Percentiles rank a stretch among this genome's conserved stretches.
Evolutionary conservation across 2,888 invertebrate species (phyloP).

Genomic region (Cremastinae sp.): DNA sequence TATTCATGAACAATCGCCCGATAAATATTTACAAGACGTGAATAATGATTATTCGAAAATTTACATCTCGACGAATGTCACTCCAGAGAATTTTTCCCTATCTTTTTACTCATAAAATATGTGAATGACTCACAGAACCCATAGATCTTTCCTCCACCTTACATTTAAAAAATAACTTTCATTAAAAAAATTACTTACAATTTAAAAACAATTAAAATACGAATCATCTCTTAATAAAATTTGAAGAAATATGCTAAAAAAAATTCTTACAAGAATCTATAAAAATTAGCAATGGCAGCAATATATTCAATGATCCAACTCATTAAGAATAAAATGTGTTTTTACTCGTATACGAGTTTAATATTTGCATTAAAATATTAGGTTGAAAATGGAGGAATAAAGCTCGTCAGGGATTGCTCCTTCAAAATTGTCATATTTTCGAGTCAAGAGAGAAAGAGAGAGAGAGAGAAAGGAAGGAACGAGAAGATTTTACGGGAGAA

Average conservation of each 20-base stretch:
- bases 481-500: slow-evolving; percentile 19
- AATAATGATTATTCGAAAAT: slow-evolving; percentile 51
- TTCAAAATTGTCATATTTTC: slow-evolving; percentile 11
- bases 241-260: too few relatives aligned
- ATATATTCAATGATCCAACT: too few relatives aligned
- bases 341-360: not conserved
- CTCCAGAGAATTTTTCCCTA: slow-evolving; percentile 36
- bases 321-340: not conserved
- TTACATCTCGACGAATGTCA: slow-evolving; percentile 49
- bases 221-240: too few relatives aligned
- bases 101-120: too few relatives aligned
- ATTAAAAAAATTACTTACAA: too few relatives aligned
- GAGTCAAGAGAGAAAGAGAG: not conserved
- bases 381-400: not conserved
- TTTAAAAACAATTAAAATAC: not conserved
- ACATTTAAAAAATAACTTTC: too few relatives aligned
- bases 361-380: not conserved
- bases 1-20: not conserved
- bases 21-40: slow-evolving; percentile 46
- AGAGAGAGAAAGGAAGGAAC: not conserved
- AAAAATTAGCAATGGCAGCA: too few relatives aligned
- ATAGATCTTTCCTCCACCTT: too few relatives aligned
- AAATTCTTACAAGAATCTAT: too few relatives aligned
- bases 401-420: not conserved
- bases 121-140: too few relatives aligned